Evolutionary conservation across 2,113 vertebrate genomes (phyloP), one percentile per base, ranked within the genome.

Genomic region (Clarias gariepinus): DNA sequence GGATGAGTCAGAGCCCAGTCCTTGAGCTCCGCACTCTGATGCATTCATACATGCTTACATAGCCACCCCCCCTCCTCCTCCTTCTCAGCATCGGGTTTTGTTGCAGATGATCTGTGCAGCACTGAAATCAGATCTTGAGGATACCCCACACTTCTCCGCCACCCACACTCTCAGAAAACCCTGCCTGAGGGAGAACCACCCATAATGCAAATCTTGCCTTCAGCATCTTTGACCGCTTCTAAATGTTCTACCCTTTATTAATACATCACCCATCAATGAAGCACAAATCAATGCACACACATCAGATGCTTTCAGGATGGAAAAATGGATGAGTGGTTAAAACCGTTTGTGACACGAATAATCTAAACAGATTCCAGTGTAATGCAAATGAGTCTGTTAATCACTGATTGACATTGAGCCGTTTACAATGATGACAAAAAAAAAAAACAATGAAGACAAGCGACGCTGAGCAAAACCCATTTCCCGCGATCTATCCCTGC

Each of bases 1-100:
- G 92, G 91, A 94, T 95, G 94, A 95, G 93, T 95, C 95, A 95
- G 92, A 93, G 91, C 93, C 91, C 87, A 69, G 78, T 90, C 82
- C 77, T 89, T 85, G 55, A 92, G 91, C 92, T 91, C 90, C 91
- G 89, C 92, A 92, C 93, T 92, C 90, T 95, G 95, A 95, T 92
- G 92, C 93, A 94, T 90, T 92, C 90, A 90, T 86, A 88, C 91
- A 91, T 90, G 83, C 78, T 79, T 81, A 63, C 58, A 36, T 64
- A 81, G 53, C 73, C 57, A 66, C 60, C 60, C 36, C 80, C 77
- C 83, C 71, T n/a, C 74, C 78, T 74, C 71, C 82, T 61, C 47
- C 47, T 61, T 68, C 63, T 80, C 73, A 79, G 69, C 36, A 64
- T 69, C 60, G 77, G 60, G 84, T 84, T 81, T 79, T 79, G 57